phyloP scores from a whole-genome alignment of 1,140 invertebrate genomes.

The Ganaspis sp. region DNA sequence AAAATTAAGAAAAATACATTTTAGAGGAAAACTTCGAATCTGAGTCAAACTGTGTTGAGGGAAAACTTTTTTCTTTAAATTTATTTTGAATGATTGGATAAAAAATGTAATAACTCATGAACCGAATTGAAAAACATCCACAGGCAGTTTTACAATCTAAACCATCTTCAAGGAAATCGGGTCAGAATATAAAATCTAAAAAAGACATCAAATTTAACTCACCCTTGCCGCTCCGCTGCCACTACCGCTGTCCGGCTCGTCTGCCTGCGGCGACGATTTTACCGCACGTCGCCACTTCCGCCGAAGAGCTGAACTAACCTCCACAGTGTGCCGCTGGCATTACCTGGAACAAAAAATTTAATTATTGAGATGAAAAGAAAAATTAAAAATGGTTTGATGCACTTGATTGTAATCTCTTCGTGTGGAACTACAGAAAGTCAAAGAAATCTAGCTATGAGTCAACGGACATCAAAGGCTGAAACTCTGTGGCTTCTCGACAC shows the following conservation, averaged over 20 bases:
- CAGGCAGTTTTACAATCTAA: background rate
- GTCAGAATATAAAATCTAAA: conserved; percentile 13
- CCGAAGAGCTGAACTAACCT: conserved; percentile 57
- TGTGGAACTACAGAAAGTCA: too few species aligned
- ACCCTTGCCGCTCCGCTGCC: conserved; percentile 74
- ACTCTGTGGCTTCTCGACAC: too few species aligned
- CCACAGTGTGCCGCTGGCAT: conserved; percentile 64
- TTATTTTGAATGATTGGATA: background rate
- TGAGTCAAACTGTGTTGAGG: too few species aligned
- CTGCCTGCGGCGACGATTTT: conserved; percentile 68
- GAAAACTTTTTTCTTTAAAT: too few species aligned
- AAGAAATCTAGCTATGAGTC: too few species aligned
- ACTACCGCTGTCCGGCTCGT: conserved; percentile 74
- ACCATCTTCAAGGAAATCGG: background rate
- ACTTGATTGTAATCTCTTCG: too few species aligned
- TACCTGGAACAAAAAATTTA: conserved; percentile 67
- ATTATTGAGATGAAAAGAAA: conserved; percentile 46
- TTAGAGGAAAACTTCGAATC: too few species aligned
- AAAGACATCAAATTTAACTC: conserved; percentile 45
- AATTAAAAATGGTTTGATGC: too few species aligned
- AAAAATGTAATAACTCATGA: background rate
- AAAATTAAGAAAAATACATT: too few species aligned
- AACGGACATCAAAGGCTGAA: too few species aligned
- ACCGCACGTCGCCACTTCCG: conserved; percentile 66
- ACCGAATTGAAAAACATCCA: background rate